Evolutionary conservation across 2,888 invertebrate genomes (phyloP), one percentile per base, ranked within the genome.

Genomic region (Steinernema hermaphroditum): DNA sequence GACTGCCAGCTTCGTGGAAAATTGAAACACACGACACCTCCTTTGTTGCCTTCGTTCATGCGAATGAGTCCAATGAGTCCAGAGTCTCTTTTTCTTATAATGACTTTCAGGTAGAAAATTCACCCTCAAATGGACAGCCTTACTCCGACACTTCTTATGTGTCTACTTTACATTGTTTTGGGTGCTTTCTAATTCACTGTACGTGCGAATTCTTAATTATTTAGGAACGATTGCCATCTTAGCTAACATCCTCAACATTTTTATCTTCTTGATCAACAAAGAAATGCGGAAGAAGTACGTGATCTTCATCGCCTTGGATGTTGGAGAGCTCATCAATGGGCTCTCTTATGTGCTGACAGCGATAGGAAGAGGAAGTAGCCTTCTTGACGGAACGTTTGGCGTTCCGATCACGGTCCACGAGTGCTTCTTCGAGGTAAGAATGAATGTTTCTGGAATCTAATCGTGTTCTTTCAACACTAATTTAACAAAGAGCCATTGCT

Each of bases 251-350:
- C 37, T 79, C 24, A 70, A 81, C 76, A 54, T 80, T 68, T 32
- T 71, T 54, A 71, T 81, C 44, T 75, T 70, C 75, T 68, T 71
- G 34, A 71, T 79, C 2, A 79, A 72, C 72, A 54, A 72, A 16
- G 77, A 77, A 12, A 70, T 81, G 8, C 62, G 80, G 4, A 70
- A 41, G 27, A 81, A 81, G 41, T 81, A 80, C 62, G 27, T 80
- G 32, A 75, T 80, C 19, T 77, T 78, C 54, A 71, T 80, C 34
- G 78, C 78, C 9, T 62, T 82, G 9, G 82, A 81, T 69, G 22
- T 74, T 43, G 81, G 82, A 46, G 82, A 82, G 57, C 72, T 82
- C n/a, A 50, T 82, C 1, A 80, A 82, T 69, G 81, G 82, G 74
- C 49, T 76, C 8, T 75, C 75, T 0, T 76, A 76, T 24, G 14